Percentiles rank a stretch among this genome's conserved stretches.
Evolutionary conservation across 64 coral and sea anemone species (phyloP).

Genomic region (Montipora sp.): DNA sequence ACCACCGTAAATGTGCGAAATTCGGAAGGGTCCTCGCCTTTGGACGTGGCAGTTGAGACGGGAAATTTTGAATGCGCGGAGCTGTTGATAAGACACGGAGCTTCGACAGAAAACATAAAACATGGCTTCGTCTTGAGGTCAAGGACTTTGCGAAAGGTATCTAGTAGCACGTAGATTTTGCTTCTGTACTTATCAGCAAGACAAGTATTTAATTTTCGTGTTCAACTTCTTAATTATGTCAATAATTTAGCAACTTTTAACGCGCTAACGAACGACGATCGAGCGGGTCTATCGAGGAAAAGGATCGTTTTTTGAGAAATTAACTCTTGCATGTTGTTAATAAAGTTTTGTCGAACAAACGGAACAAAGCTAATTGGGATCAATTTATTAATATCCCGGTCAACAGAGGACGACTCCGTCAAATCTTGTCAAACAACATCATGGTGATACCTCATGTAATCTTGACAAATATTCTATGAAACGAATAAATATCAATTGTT

Average conservation of each 20-base stretch:
- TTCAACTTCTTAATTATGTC: not conserved
- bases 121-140: slow-evolving; percentile 55
- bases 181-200: not conserved
- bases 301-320: no score
- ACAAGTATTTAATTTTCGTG: not conserved
- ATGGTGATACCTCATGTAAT: no score
- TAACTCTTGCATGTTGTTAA: no score
- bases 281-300: no score
- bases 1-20: slow-evolving; percentile 56
- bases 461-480: no score
- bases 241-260: not conserved
- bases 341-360: no score
- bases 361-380: no score
- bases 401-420: no score
- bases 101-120: slow-evolving; percentile 65
- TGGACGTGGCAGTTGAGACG: slow-evolving; percentile 65
- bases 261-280: not conserved
- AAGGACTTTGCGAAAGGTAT: slow-evolving; percentile 21
- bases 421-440: no score
- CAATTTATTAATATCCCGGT: no score
- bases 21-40: slow-evolving; percentile 54
- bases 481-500: no score
- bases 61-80: slow-evolving; percentile 86
- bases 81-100: slow-evolving; percentile 70
- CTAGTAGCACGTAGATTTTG: not conserved